Percentiles rank a stretch among this genome's conserved stretches.
Evolutionary conservation across 2,113 vertebrate genomes (phyloP).

Genomic region (Eptesicus fuscus): DNA sequence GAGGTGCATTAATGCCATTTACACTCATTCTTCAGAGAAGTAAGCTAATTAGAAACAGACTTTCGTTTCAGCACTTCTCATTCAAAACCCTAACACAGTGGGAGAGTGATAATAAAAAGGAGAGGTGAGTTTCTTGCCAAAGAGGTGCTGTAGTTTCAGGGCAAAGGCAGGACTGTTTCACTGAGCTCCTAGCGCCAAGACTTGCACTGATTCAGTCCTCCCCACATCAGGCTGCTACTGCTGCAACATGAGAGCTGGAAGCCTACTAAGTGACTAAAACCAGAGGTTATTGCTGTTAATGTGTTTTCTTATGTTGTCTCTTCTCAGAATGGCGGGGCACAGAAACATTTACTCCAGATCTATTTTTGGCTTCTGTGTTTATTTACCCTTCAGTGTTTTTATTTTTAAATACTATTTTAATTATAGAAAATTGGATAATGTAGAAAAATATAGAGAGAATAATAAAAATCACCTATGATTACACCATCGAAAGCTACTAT

Average conservation of each 20-base stretch:
- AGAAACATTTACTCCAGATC: not conserved
- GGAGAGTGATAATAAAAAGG: not conserved
- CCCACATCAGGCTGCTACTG: not conserved
- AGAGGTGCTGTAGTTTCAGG: not conserved
- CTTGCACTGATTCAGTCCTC: not conserved
- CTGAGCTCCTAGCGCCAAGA: not conserved
- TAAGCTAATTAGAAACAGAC: slow-evolving; percentile 30
- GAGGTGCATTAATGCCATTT: not conserved
- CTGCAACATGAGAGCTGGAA: not conserved
- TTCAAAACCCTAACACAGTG: not conserved
- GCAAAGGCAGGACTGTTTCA: not conserved
- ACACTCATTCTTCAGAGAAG: slow-evolving; percentile 5
- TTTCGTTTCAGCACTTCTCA: not conserved
- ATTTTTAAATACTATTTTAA: not conserved
- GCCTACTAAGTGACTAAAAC: not conserved
- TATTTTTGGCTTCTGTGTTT: not conserved
- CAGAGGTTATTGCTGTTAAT: not conserved
- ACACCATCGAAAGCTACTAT: not conserved
- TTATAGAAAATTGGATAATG: not conserved
- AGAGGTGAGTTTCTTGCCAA: not conserved
- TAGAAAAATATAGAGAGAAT: not conserved
- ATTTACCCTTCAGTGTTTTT: not conserved
- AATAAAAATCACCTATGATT: not conserved
- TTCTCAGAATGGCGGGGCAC: not conserved
- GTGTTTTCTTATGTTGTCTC: not conserved